Conservation (phyloP, 2,888 invertebrate species). For the Slavum lentiscoides region DNA sequence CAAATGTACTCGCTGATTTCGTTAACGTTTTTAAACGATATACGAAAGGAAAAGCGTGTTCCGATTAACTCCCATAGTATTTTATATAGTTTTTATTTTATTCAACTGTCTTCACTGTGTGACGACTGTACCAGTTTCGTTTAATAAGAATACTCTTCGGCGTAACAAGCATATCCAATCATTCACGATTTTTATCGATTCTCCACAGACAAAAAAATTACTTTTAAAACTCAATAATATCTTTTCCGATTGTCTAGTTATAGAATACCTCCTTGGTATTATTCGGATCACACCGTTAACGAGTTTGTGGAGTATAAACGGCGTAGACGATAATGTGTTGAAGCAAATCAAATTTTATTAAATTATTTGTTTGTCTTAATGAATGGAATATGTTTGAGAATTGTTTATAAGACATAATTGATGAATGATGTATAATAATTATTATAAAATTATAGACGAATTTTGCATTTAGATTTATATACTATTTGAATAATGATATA, state of each 20-base stretch:
- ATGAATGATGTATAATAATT: too few species aligned
- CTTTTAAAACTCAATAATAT: neutral
- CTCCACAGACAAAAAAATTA: neutral
- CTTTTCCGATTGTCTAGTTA: neutral
- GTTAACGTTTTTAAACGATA: neutral
- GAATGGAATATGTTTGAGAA: too few species aligned
- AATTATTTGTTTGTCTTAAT: too few species aligned
- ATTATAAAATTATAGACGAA: too few species aligned
- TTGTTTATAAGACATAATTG: too few species aligned
- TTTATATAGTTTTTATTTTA: neutral
- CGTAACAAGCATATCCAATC: neutral
- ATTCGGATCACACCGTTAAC: neutral
- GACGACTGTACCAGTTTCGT: neutral
- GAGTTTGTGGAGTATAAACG: too few species aligned
- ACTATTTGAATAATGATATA: too few species aligned
- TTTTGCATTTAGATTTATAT: too few species aligned
- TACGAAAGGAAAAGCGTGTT: slow-evolving; percentile 1
- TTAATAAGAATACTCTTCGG: neutral
- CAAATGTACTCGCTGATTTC: too few species aligned
- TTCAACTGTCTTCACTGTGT: neutral
- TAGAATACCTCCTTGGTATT: neutral
- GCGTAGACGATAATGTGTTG: too few species aligned
- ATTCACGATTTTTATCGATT: neutral
- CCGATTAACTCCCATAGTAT: neutral
- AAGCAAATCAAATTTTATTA: too few species aligned